Conservation (phyloP, 1,140 invertebrate species). For the Agrilus planipennis region DNA sequence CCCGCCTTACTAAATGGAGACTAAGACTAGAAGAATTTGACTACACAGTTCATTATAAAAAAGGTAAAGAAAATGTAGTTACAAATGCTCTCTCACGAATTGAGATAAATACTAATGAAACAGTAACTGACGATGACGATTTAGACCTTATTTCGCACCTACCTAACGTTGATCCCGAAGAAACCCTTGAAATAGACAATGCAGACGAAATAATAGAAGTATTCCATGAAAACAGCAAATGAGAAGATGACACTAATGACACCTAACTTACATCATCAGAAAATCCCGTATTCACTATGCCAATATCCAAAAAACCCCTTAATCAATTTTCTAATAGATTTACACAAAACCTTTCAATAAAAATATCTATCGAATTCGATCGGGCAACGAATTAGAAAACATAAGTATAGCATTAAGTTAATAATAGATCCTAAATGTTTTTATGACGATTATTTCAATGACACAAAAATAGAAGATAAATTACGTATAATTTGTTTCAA, state of each 20-base stretch:
- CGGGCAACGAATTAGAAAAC: not conserved
- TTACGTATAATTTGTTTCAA: not conserved
- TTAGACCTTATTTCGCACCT: too few species aligned
- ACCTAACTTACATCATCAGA: not conserved
- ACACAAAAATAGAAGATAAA: not conserved
- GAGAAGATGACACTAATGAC: not conserved
- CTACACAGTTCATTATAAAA: not conserved
- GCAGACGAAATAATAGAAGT: too few species aligned
- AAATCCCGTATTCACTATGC: conserved; percentile 3
- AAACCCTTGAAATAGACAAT: too few species aligned
- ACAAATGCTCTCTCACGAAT: conserved; percentile 3
- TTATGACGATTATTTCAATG: not conserved
- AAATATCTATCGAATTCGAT: not conserved
- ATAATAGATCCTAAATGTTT: not conserved
- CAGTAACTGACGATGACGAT: too few species aligned
- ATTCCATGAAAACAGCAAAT: too few species aligned
- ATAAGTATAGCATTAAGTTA: not conserved
- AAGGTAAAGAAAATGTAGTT: conserved; percentile 1
- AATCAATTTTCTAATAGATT: not conserved
- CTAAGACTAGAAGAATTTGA: conserved; percentile 3
- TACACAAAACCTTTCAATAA: not conserved
- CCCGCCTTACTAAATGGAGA: conserved; percentile 1
- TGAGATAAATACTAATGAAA: not conserved
- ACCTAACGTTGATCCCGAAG: too few species aligned
- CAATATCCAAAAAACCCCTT: conserved; percentile 1